Base-by-base conservation (phyloP, 2,888 invertebrate species). In the Agriopis aurantiaria region DNA sequence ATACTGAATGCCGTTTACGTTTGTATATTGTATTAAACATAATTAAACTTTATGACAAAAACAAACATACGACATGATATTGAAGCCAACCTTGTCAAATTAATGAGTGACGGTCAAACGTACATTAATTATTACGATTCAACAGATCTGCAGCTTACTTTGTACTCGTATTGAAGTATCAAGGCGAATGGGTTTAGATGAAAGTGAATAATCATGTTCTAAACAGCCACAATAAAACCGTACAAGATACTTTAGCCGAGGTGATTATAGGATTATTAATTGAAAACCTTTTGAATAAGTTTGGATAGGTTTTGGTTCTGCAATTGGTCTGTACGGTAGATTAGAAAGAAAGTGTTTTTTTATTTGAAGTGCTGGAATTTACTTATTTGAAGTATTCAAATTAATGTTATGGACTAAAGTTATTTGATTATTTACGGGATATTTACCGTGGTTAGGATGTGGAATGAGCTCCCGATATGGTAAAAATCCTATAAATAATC, bases 61-160 rank as follows among this genome's bases (percentile, higher is more conserved):
- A 17, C 5, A 8, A 17, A 23, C 17, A 52, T 10, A 57, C 41
- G 62, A 49, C 23, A 62, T n/a, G 41, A 33, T 52, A 68, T 67
- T 67, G 63, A 58, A 46, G 53, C 8, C 57, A 65, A 65, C 65
- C 69, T 65, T 69, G 69, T 58, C 51, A 41, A 48, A 51, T 53
- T 14, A 65, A 51, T 61, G 61, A 65, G 11, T 46, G 56, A 56
- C 64, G 33, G 55, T 56, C 60, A 61, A 65, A 56, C 53, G 4
- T 33, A 63, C 46, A 61, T 65, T 23, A 23, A 23, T 57, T 65
- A 52, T 58, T 63, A 58, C 40, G 58, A 41, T 52, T 57, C 49
- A 23, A 56, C 40, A 33, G 5, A 60, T 59, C 60, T 55, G 6
- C 52, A 60, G 17, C 40, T 64, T 45, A 14, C 33, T 43, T 59